phyloP scores from a whole-genome alignment of 1,140 invertebrate genomes.

The Psix sp. region DNA sequence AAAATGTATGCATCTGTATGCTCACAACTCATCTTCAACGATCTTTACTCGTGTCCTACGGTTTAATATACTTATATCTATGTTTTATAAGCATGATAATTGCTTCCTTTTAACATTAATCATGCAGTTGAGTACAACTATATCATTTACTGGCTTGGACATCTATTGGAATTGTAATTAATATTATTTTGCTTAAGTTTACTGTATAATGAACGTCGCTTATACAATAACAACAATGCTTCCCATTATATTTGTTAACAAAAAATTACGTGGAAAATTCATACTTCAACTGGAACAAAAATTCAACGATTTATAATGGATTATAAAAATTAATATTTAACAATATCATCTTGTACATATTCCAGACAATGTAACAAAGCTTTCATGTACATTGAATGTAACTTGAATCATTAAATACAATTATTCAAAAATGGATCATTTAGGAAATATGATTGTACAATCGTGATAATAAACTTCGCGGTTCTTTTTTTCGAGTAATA shows the following conservation, averaged over 20 bases:
- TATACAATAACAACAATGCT: constrained; percentile 39
- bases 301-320: too few species aligned
- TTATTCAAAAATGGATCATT: constrained; percentile 37
- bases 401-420: constrained; percentile 29
- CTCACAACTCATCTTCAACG: constrained; percentile 19
- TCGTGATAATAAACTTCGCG: constrained; percentile 43
- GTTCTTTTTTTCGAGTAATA: constrained; percentile 10
- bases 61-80: constrained; percentile 42
- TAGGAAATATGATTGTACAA: constrained; percentile 54
- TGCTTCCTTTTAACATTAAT: constrained; percentile 50
- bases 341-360: too few species aligned
- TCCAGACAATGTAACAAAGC: constrained; percentile 32
- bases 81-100: constrained; percentile 44
- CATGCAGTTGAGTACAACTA: constrained; percentile 43
- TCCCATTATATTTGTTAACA: constrained; percentile 8
- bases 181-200: constrained; percentile 35
- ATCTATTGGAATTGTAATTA: constrained; percentile 45
- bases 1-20: constrained; percentile 2
- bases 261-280: background rate
- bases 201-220: constrained; percentile 36
- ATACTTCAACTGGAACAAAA: background rate
- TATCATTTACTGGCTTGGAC: constrained; percentile 44
- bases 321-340: background rate
- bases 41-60: constrained; percentile 18
- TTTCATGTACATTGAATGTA: constrained; percentile 16